Evolutionary conservation across 1,140 invertebrate species (phyloP), one percentile per base, ranked within the genome.

Genomic region (Chrysoperla carnea): DNA sequence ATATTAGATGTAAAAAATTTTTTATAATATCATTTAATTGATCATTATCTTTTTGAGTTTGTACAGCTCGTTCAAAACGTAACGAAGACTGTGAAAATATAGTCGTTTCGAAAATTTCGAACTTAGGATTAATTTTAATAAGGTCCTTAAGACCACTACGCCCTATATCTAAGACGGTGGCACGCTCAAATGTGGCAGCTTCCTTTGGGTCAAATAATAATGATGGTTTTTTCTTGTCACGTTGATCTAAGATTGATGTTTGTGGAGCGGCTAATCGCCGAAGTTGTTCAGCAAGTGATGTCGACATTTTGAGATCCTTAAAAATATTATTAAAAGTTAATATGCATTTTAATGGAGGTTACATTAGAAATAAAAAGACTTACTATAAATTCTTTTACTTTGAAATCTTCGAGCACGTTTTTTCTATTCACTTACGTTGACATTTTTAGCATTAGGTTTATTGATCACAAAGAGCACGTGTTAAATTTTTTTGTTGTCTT

Each of bases 181-280:
- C 78, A 36, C 75, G 70, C 50, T 88, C 84, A 53, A 89, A 77
- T 43, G 71, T 72, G 0, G 86, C 87, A 7, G 90, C 91, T 67
- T 93, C 85, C 51, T 81, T 83, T 0, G 81, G 76, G 57, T 90
- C 78, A 59, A 93, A 95, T 7, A 96, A 59, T 46, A 96, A 73
- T 13, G 90, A 93, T 36, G 76, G 67, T 40, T 73, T 72, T 50
- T 73, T 79, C 51, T 77, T 81, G 46, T 77, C 71, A 15, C 63
- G 62, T 49, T 80, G 73, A 44, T 73, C 61, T 29, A 87, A 58
- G 6, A 79, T 51, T 7, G 71, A 60, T 8, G 86, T 82, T 57
- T 93, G 84, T 0, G 90, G 89, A 3, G 75, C 70, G 43, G 75
- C 72, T 14, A 94, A 64, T 39, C 75, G 76, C 47, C 79, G 69